Evolutionary conservation across 1,140 invertebrate genomes (phyloP).

Genomic region (Drosophila parvula): DNA sequence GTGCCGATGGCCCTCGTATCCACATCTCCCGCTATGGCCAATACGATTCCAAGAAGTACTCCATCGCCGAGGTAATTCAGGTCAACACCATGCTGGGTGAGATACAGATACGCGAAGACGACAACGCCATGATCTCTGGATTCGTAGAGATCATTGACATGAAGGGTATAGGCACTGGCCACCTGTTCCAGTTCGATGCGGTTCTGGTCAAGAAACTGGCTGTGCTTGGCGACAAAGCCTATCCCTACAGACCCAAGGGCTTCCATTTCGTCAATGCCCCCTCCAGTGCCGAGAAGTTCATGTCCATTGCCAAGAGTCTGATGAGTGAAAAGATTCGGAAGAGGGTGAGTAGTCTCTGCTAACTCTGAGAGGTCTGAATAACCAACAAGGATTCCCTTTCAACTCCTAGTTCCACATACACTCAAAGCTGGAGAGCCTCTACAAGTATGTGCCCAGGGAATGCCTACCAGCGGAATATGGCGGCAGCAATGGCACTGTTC

Average conservation of each 20-base stretch:
- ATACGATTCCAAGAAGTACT: slow-evolving; percentile 84
- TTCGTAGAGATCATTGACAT: slow-evolving; percentile 85
- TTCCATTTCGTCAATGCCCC: slow-evolving; percentile 86
- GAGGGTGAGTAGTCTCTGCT: slow-evolving; percentile 79
- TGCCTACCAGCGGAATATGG: slow-evolving; percentile 86
- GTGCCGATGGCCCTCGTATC: slow-evolving; percentile 84
- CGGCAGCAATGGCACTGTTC: slow-evolving; percentile 85
- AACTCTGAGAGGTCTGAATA: no score
- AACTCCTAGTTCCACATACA: slow-evolving; percentile 85
- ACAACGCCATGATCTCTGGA: slow-evolving; percentile 81
- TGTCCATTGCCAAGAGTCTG: slow-evolving; percentile 85
- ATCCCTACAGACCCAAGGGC: slow-evolving; percentile 85
- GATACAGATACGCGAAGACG: slow-evolving; percentile 84
- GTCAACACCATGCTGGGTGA: slow-evolving; percentile 84
- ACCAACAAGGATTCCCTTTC: neutral
- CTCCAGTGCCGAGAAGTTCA: slow-evolving; percentile 84
- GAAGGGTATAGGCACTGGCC: slow-evolving; percentile 82
- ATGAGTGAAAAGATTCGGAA: slow-evolving; percentile 86
- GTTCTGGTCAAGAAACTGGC: slow-evolving; percentile 85
- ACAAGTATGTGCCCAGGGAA: slow-evolving; percentile 85
- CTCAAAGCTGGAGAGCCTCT: slow-evolving; percentile 84
- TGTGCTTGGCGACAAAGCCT: slow-evolving; percentile 84
- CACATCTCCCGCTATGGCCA: slow-evolving; percentile 84
- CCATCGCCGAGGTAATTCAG: slow-evolving; percentile 80
- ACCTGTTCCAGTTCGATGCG: slow-evolving; percentile 85